Conservation (phyloP, 2,888 invertebrate species). For the Zootermopsis nevadensis region DNA sequence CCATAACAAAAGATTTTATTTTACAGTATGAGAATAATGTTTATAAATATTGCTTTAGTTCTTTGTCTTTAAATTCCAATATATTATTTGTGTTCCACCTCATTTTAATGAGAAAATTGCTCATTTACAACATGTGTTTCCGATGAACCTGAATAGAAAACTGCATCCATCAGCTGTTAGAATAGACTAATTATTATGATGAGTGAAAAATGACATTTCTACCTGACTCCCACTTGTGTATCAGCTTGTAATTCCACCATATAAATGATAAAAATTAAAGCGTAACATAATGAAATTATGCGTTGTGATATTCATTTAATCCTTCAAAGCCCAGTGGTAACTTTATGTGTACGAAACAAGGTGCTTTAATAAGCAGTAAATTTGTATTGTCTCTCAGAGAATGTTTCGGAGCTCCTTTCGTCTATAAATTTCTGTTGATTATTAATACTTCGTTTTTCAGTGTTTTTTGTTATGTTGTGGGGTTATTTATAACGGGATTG, state of each 20-base stretch:
- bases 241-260: conserved; percentile 39
- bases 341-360: too few relatives aligned
- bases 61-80: neutral
- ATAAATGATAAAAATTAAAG: conserved; percentile 31
- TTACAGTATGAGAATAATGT: neutral
- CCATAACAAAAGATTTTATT: neutral
- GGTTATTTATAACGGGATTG: too few relatives aligned
- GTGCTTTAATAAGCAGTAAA: too few relatives aligned
- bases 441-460: too few relatives aligned
- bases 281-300: neutral
- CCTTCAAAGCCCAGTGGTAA: too few relatives aligned
- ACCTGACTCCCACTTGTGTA: conserved; percentile 35
- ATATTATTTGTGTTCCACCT: too few relatives aligned
- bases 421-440: too few relatives aligned
- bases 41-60: neutral
- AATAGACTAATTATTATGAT: neutral
- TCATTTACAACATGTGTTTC: neutral
- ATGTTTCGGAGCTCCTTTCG: too few relatives aligned
- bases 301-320: neutral
- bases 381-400: too few relatives aligned
- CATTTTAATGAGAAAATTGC: neutral
- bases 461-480: too few relatives aligned
- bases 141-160: neutral
- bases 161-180: neutral
- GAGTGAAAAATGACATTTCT: conserved; percentile 20